Percentiles rank a stretch among this genome's conserved stretches.
Evolutionary conservation across 2,113 vertebrate genomes (phyloP).

Genomic region (Carassius gibelio): DNA sequence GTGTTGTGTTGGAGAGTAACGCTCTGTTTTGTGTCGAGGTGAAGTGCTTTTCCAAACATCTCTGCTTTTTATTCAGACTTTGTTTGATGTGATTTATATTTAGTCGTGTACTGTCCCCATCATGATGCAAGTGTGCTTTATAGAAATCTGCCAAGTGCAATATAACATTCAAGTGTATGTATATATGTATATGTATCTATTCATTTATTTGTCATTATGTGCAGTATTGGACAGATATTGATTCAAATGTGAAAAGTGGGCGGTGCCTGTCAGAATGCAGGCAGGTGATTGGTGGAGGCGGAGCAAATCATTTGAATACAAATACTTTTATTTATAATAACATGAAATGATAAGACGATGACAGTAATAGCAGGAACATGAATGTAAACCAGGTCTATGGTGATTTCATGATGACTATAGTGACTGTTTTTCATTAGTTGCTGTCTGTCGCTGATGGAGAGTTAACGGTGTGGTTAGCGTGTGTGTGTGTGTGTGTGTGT

Average conservation of each 20-base stretch:
- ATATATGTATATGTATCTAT: no score
- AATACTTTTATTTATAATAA: not conserved
- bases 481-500: slow-evolving; percentile 21
- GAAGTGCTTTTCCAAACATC: not conserved
- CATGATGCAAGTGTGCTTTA: not conserved
- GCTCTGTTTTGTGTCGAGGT: not conserved
- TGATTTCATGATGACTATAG: not conserved
- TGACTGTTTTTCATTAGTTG: not conserved
- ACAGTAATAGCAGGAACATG: not conserved
- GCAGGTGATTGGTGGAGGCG: not conserved
- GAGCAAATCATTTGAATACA: not conserved
- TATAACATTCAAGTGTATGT: not conserved
- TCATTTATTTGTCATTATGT: no score
- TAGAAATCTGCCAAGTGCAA: not conserved
- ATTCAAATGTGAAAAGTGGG: not conserved
- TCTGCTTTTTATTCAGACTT: not conserved
- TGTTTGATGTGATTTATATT: slow-evolving; percentile 12
- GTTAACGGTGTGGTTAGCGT: not conserved
- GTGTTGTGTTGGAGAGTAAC: not conserved
- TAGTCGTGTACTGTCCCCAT: not conserved
- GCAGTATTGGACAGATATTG: not conserved
- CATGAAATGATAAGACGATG: not conserved
- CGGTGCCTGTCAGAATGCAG: not conserved
- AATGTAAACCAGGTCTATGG: not conserved
- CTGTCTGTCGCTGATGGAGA: not conserved